Evolutionary conservation across 2,113 vertebrate species (phyloP).

Genomic region (Hoplias malabaricus): DNA sequence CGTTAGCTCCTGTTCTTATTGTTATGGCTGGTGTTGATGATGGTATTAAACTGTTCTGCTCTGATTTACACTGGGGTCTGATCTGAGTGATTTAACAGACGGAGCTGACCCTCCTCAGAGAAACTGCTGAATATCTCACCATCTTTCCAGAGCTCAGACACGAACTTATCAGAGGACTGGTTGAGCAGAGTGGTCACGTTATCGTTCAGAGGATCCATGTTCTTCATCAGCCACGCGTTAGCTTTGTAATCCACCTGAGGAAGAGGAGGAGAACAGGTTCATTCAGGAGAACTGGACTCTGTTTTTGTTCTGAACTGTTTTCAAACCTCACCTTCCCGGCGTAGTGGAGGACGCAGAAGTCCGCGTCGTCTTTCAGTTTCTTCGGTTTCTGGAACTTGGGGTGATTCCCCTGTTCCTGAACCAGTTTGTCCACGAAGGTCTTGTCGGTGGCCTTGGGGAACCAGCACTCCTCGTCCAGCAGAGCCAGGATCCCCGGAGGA

Average conservation of each 20-base stretch:
- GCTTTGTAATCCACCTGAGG: constrained; percentile 97
- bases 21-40: too few species aligned
- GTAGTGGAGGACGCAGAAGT: constrained; percentile 96
- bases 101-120: too few species aligned
- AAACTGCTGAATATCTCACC: constrained; percentile 72
- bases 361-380: constrained; percentile 95
- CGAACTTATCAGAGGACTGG: constrained; percentile 94
- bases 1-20: too few species aligned
- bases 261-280: not conserved
- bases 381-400: constrained; percentile 97
- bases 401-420: constrained; percentile 92
- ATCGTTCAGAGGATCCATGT: constrained; percentile 98
- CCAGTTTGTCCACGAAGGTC: constrained; percentile 94
- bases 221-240: constrained; percentile 97
- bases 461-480: constrained; percentile 98
- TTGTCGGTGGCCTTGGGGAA: constrained; percentile 98
- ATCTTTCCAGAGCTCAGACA: constrained; percentile 96
- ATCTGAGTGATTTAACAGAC: too few species aligned
- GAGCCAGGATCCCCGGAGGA: constrained; percentile 91
- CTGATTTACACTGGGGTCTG: too few species aligned
- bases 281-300: too few species aligned
- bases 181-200: constrained; percentile 92
- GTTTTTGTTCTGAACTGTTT: too few species aligned
- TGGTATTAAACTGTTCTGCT: too few species aligned
- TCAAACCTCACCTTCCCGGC: constrained; percentile 99